These are phyloP conservation scores for Uromys caudimaculatus DNA, from an alignment of 2,797 vertebrate genomes.

Conservation along the genomic window DNA sequence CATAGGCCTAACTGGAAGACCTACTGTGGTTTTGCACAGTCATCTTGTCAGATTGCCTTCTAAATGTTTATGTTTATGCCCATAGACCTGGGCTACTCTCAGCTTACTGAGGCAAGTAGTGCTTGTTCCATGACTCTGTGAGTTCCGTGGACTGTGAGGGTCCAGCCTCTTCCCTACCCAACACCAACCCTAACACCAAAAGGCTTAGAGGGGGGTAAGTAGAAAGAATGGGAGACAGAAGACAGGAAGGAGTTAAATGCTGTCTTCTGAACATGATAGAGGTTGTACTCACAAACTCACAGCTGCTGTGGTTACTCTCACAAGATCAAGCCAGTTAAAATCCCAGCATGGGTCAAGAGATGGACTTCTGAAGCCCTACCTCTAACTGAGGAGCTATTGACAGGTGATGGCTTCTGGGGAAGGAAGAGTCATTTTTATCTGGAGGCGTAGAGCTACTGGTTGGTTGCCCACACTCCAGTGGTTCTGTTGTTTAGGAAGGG, in stretches of 20 bases:
- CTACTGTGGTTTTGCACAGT: background rate
- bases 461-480: background rate
- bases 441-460: too few species aligned
- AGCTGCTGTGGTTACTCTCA: background rate
- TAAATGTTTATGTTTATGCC: background rate
- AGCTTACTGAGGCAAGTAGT: background rate
- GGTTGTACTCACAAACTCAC: background rate
- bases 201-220: background rate
- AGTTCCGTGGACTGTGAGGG: too few species aligned
- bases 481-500: background rate
- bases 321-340: background rate
- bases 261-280: background rate
- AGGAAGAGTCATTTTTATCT: background rate
- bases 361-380: background rate
- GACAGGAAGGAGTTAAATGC: background rate
- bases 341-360: background rate
- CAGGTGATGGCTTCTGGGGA: background rate
- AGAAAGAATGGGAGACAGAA: background rate
- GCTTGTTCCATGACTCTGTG: background rate
- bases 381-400: background rate
- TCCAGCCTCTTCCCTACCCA: background rate
- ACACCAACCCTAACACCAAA: background rate
- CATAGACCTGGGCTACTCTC: background rate
- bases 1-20: background rate
- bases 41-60: background rate